Evolutionary conservation across 2,888 invertebrate species (phyloP), one percentile per base, ranked within the genome.

Genomic region (Ametastegia equiseti): DNA sequence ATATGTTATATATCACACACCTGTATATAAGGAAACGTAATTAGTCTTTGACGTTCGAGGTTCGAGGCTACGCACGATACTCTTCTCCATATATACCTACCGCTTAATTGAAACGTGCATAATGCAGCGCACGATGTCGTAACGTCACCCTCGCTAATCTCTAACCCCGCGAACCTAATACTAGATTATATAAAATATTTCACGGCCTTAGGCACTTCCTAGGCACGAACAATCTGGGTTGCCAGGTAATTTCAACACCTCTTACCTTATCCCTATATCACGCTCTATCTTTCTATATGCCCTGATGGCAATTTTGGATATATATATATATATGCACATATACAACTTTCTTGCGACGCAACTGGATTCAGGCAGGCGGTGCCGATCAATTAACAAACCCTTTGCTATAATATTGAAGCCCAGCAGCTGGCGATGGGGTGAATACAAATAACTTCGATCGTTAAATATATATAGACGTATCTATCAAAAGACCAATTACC

Each of bases 131-230:
- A 57, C 57, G 5, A 54, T 54, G 54, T 23, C 54, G 54, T 54
- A 54, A 54, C 54, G 54, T 54, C 54, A 54, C 69, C 39, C 42
- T 69, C 13, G 69, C 57, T 77, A 77, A 77, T 77, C 45, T 77
- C 57, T 77, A 57, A 57, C 45, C 19, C 39, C 73, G 47, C 73
- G 33, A 73, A 47, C 73, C 73, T 73, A 73, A 73, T n/a, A 73
- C 42, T 57, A 77, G 57, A 77, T 57, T 27, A 36, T 57, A 57
- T 77, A 19, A 77, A 77, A 77, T 77, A 77, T 77, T 77, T 57
- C 7, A 33, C 27, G 54, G 30, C 27, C 42, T 13, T 45, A 45
- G 9, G 45, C n/a, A n/a, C n/a, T 69, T 11, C 19, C 19, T 69
- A 69, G 42, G 27, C n/a, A 50, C 42, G 45, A 73, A 47, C 47